Percentiles rank a stretch among this genome's conserved stretches.
Evolutionary conservation across 2,888 invertebrate species (phyloP).

Genomic region (Proisotoma minuta): DNA sequence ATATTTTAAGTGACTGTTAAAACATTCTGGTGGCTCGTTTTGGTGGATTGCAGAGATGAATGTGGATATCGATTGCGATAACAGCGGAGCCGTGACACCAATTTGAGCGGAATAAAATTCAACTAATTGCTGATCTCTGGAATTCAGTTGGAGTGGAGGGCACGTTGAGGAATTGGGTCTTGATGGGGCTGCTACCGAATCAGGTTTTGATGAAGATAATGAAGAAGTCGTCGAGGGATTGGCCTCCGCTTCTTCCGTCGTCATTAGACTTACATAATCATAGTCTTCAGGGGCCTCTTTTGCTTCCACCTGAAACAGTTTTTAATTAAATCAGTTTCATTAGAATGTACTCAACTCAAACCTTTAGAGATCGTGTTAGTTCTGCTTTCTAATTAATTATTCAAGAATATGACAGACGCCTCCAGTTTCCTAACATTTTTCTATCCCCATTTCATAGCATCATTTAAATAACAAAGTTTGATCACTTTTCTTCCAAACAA

Average conservation of each 20-base stretch:
- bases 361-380: too few species aligned
- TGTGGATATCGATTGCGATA: constrained; percentile 84
- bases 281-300: constrained; percentile 62
- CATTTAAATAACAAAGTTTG: too few species aligned
- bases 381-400: too few species aligned
- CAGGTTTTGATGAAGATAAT: constrained; percentile 1
- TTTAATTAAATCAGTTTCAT: background rate
- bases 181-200: too few species aligned
- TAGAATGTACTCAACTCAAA: too few species aligned
- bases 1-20: constrained; percentile 85
- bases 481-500: too few species aligned
- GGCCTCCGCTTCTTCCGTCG: constrained; percentile 64
- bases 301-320: constrained; percentile 16
- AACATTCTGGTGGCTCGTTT: constrained; percentile 87
- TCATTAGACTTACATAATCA: constrained; percentile 80
- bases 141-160: constrained; percentile 54
- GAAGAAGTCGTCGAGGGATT: background rate
- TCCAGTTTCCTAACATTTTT: too few species aligned
- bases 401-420: too few species aligned
- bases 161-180: constrained; percentile 9
- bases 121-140: constrained; percentile 76
- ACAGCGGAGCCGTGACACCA: constrained; percentile 74
- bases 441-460: too few species aligned
- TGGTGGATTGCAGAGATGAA: constrained; percentile 86
- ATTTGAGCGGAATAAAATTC: constrained; percentile 84